Evolutionary conservation across 2,888 invertebrate species (phyloP).

Genomic region (Drosophila neotestacea): DNA sequence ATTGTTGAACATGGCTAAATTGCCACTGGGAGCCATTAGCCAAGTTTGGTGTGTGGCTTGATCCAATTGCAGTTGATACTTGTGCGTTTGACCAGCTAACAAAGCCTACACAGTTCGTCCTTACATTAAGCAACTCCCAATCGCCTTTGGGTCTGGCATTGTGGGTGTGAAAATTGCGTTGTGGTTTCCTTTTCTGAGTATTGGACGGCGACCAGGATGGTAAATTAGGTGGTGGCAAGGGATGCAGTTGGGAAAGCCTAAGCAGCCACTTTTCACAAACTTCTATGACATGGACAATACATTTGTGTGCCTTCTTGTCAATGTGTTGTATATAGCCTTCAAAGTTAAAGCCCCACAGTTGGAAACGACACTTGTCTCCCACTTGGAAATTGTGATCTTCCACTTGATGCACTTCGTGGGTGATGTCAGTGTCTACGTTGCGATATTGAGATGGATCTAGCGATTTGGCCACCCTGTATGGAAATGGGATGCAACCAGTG

Average conservation of each 20-base stretch:
- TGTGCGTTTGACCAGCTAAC: constrained; percentile 1
- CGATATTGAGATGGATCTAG: constrained; percentile 94
- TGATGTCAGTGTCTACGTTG: constrained; percentile 96
- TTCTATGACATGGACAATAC: neutral
- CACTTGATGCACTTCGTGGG: constrained; percentile 88
- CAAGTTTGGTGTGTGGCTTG: neutral
- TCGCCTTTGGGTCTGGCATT: neutral
- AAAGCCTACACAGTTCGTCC: neutral
- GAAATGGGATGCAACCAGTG: constrained; percentile 88
- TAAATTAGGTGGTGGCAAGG: neutral
- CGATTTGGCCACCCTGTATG: constrained; percentile 96
- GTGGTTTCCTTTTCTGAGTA: neutral
- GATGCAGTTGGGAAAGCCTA: neutral
- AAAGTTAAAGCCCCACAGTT: neutral
- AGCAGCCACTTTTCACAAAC: neutral
- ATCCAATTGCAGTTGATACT: neutral
- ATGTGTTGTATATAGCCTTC: constrained; percentile 3
- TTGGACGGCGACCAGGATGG: neutral
- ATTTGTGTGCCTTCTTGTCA: neutral
- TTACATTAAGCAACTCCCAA: neutral
- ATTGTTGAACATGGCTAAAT: neutral
- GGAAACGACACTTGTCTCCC: constrained; percentile 8
- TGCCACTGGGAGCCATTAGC: neutral
- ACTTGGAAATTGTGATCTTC: neutral
- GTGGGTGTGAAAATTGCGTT: neutral